A percentile compares a stretch with the other conserved stretches of the same genome.
These are phyloP conservation scores for Hymenochirus boettgeri DNA, from an alignment of 2,113 vertebrate genomes.

Conservation along the genomic window DNA sequence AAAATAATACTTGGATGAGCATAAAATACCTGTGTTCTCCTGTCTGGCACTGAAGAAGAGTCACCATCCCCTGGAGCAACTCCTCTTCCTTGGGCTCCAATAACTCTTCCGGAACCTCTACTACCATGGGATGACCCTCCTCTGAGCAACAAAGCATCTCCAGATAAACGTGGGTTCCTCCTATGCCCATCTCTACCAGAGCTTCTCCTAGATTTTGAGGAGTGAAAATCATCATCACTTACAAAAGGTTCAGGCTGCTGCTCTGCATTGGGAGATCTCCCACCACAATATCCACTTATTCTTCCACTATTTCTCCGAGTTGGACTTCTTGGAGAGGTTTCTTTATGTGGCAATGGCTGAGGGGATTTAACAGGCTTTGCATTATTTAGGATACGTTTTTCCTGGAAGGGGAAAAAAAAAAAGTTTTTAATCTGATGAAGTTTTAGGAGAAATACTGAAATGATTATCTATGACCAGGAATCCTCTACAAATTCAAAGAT, in stretches of 20 bases:
- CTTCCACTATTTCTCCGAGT: conserved; percentile 50
- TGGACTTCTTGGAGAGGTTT: conserved; percentile 19
- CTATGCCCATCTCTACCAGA: not conserved
- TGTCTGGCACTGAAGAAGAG: conserved; percentile 21
- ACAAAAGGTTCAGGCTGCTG: conserved; percentile 39
- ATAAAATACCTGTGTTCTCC: conserved; percentile 57
- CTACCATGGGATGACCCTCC: conserved; percentile 5
- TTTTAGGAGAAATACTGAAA: too few species aligned
- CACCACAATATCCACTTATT: not conserved
- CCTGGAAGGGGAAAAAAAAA: too few species aligned
- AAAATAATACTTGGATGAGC: not conserved
- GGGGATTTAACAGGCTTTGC: conserved; percentile 49
- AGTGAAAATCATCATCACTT: not conserved
- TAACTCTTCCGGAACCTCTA: not conserved
- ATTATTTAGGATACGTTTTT: conserved; percentile 68
- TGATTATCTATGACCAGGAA: too few species aligned
- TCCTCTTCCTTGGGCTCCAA: conserved; percentile 25
- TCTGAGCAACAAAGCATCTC: not conserved
- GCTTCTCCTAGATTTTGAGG: not conserved
- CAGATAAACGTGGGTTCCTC: not conserved
- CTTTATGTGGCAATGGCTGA: not conserved
- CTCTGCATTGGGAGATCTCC: conserved; percentile 41
- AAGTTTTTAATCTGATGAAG: too few species aligned
- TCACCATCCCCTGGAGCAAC: conserved; percentile 29
- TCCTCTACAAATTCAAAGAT: too few species aligned